Evolutionary conservation across 2,797 vertebrate genomes (phyloP).

Genomic region (Pseudochirops corinnae): DNA sequence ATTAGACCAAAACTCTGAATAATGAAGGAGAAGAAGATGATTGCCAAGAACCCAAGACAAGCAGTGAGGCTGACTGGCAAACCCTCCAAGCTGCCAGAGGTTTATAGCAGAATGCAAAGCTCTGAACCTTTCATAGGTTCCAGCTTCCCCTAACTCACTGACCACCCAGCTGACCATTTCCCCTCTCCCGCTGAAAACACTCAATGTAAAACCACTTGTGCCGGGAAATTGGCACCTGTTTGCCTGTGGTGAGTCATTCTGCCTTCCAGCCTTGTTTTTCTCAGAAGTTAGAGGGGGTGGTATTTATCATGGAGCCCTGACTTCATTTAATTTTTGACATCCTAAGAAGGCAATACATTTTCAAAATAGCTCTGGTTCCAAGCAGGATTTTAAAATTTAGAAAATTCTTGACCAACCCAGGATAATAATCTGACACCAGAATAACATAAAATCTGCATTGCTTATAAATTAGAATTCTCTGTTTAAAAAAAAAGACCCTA

Average conservation of each 20-base stretch:
- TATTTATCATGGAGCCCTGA: background rate
- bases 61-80: background rate
- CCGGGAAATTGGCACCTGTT: constrained; percentile 21
- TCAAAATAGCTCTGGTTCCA: background rate
- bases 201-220: background rate
- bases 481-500: constrained; percentile 60
- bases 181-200: constrained; percentile 25
- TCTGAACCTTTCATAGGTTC: constrained; percentile 22
- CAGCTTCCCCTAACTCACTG: background rate
- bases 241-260: constrained; percentile 23
- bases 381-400: constrained; percentile 60
- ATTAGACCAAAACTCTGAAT: constrained; percentile 63
- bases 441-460: constrained; percentile 56
- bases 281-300: constrained; percentile 25
- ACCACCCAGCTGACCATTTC: constrained; percentile 28
- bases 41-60: background rate
- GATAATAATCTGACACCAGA: constrained; percentile 66
- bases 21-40: constrained; percentile 48
- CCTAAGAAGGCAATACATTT: constrained; percentile 47
- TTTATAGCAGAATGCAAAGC: background rate
- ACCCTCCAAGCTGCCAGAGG: background rate
- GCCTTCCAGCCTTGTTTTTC: constrained; percentile 17
- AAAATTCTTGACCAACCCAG: constrained; percentile 59
- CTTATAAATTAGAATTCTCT: constrained; percentile 71
- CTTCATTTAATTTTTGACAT: constrained; percentile 29